These are phyloP conservation scores for Cyclopterus lumpus DNA, from an alignment of 2,797 vertebrate genomes.

Conservation along the genomic window DNA sequence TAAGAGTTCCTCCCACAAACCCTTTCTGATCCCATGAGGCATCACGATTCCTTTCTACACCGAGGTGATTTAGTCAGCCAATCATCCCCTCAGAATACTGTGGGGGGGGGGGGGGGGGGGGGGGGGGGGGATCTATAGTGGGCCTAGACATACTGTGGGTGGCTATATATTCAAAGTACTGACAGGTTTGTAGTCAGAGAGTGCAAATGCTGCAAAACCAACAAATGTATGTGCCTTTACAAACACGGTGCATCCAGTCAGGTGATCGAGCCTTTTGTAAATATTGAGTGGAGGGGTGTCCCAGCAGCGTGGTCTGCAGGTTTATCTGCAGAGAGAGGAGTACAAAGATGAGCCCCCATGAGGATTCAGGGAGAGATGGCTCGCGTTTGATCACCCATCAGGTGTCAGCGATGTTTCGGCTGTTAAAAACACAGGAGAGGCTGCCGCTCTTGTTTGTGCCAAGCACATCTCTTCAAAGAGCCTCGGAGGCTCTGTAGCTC, in stretches of 20 bases:
- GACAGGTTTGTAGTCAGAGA: constrained; percentile 66
- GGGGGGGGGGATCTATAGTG: constrained; percentile 29
- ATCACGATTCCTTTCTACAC: constrained; percentile 59
- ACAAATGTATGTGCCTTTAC: constrained; percentile 69
- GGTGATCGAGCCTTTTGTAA: constrained; percentile 80
- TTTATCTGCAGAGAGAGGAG: constrained; percentile 77
- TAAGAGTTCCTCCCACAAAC: constrained; percentile 66
- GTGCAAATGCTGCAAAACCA: constrained; percentile 73
- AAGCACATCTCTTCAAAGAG: constrained; percentile 84
- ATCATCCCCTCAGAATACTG: constrained; percentile 60
- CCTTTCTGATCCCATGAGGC: constrained; percentile 54
- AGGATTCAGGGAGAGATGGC: constrained; percentile 80
- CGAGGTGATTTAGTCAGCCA: constrained; percentile 73
- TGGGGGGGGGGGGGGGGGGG: not conserved
- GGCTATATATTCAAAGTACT: constrained; percentile 56
- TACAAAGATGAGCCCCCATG: constrained; percentile 82
- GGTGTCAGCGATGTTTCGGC: constrained; percentile 85
- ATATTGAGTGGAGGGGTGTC: constrained; percentile 80
- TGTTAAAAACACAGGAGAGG: constrained; percentile 84
- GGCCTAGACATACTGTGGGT: constrained; percentile 61
- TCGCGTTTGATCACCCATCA: constrained; percentile 87
- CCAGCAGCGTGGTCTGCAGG: constrained; percentile 80
- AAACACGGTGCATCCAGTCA: constrained; percentile 61
- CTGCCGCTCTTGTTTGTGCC: constrained; percentile 85
- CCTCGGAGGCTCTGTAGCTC: constrained; percentile 77